phyloP scores from a whole-genome alignment of 2,113 vertebrate species.

The Muntiacus reevesi region DNA sequence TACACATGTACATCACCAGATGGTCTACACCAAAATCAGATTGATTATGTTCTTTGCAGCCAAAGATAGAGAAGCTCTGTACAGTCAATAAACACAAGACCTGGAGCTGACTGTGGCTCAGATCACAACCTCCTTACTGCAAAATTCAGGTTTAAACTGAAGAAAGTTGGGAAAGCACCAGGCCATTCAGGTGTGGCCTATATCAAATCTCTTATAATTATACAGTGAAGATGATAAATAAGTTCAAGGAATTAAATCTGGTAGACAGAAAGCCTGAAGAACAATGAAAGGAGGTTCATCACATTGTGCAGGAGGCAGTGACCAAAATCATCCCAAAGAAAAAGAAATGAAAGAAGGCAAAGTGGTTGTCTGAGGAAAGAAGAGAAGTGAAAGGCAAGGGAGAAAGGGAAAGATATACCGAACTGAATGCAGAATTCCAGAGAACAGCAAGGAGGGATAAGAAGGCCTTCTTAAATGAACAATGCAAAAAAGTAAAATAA shows the following conservation, averaged over 20 bases:
- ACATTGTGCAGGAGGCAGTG: background rate
- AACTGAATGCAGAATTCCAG: background rate
- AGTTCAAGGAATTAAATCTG: background rate
- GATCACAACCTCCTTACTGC: background rate
- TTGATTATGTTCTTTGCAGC: background rate
- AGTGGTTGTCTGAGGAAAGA: background rate
- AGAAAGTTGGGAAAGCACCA: background rate
- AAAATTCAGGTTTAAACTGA: background rate
- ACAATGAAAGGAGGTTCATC: background rate
- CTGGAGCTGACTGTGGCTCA: background rate
- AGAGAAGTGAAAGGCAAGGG: background rate
- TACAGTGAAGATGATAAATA: background rate
- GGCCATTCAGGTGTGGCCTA: background rate
- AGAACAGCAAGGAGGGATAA: background rate
- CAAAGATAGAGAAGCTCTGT: background rate
- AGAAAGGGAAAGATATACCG: background rate
- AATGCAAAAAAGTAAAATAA: background rate
- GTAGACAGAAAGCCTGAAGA: background rate
- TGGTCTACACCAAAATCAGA: background rate
- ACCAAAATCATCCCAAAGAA: background rate
- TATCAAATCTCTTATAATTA: background rate
- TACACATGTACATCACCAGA: background rate
- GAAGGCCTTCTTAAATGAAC: background rate
- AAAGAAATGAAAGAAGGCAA: background rate
- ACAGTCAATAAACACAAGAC: background rate